A percentile compares a stretch with the other conserved stretches of the same genome.
Conservation (phyloP, 2,888 invertebrate genomes). For the Sialis fuliginosa region DNA sequence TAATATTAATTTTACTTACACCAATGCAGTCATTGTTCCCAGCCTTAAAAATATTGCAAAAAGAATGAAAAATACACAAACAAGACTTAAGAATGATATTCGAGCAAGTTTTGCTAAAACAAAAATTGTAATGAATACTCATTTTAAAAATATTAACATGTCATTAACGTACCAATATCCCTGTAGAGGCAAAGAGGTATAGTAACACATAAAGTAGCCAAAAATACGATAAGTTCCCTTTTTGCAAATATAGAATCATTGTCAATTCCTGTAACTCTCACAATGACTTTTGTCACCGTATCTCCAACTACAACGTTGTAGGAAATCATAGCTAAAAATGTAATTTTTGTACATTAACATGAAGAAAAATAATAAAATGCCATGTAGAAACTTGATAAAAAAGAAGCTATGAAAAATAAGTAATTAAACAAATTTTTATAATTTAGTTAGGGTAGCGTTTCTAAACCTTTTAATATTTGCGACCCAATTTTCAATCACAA, state of each 20-base stretch:
- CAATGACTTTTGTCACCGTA: constrained; percentile 63
- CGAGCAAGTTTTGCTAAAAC: constrained; percentile 38
- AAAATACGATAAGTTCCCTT: constrained; percentile 47
- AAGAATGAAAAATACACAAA: constrained; percentile 56
- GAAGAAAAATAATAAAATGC: constrained; percentile 2
- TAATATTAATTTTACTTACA: constrained; percentile 36
- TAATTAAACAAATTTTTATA: background rate
- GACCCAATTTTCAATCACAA: too few species aligned
- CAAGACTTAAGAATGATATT: constrained; percentile 46
- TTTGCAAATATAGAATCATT: constrained; percentile 36
- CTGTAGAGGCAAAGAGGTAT: constrained; percentile 64
- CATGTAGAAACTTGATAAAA: too few species aligned
- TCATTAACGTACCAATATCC: constrained; percentile 33
- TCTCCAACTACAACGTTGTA: constrained; percentile 79
- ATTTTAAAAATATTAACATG: background rate
- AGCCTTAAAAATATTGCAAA: constrained; percentile 43
- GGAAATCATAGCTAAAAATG: constrained; percentile 62
- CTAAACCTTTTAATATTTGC: too few species aligned
- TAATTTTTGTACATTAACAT: background rate
- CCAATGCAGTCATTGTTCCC: constrained; percentile 34
- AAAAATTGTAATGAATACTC: background rate
- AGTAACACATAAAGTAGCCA: constrained; percentile 55
- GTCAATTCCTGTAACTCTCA: constrained; percentile 43
- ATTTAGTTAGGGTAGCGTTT: too few species aligned
- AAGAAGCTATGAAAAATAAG: too few species aligned